phyloP scores from a whole-genome alignment of 2,113 vertebrate species.

The Notiomystis cincta region DNA sequence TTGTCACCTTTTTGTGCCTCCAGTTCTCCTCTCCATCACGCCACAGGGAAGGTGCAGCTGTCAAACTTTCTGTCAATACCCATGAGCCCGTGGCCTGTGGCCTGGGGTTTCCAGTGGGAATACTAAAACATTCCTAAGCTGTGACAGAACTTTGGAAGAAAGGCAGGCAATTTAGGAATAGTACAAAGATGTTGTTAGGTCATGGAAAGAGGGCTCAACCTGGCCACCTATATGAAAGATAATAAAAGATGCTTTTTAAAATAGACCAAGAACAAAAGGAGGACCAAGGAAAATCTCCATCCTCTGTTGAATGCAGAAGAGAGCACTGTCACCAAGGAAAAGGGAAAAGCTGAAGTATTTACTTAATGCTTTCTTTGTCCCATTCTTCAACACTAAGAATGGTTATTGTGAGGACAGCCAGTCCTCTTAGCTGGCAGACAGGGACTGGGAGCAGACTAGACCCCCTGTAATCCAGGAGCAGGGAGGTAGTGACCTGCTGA shows the following conservation, averaged over 20 bases:
- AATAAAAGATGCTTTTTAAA: neutral
- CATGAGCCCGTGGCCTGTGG: neutral
- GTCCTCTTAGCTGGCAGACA: neutral
- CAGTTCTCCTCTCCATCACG: neutral
- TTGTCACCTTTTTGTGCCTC: neutral
- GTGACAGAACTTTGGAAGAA: neutral
- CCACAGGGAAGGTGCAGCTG: too few relatives aligned
- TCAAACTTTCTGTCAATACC: too few relatives aligned
- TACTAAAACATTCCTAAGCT: neutral
- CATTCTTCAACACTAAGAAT: neutral
- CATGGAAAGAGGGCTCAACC: neutral
- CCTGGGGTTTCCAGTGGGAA: neutral
- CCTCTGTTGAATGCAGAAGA: neutral
- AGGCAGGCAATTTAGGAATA: neutral
- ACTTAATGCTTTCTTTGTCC: neutral
- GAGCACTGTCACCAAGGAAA: neutral
- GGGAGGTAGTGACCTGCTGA: too few relatives aligned
- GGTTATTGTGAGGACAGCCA: neutral
- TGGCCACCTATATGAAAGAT: neutral
- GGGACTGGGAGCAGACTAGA: neutral
- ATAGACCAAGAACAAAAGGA: neutral
- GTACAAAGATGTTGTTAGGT: neutral
- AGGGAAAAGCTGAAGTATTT: neutral
- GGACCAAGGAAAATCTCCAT: neutral
- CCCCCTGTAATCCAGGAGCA: neutral